Percentiles rank a stretch among this genome's conserved stretches.
phyloP scores from a whole-genome alignment of 2,888 invertebrate species.

The Zaprionus bogoriensis region DNA sequence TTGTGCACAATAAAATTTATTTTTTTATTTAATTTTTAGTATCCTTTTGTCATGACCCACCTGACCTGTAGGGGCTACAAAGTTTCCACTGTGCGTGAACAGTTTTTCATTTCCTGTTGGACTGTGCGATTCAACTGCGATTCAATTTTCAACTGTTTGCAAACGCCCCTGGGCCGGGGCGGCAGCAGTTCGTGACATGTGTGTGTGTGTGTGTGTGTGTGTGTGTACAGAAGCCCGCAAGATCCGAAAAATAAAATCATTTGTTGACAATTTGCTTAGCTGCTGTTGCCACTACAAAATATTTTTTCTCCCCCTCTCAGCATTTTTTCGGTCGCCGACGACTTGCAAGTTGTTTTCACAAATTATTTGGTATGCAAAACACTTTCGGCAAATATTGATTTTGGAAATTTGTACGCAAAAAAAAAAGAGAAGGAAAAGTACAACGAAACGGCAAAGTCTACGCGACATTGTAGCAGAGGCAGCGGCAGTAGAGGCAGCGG shows the following conservation, averaged over 20 bases:
- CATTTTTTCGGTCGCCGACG: neutral
- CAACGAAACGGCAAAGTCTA: constrained; percentile 41
- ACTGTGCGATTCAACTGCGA: constrained; percentile 56
- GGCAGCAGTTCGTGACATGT: constrained; percentile 48
- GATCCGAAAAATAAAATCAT: constrained; percentile 67
- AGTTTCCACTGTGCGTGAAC: constrained; percentile 14
- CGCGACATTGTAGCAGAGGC: constrained; percentile 58
- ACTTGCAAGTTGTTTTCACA: constrained; percentile 64
- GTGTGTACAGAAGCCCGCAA: constrained; percentile 38
- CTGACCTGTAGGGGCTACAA: constrained; percentile 17
- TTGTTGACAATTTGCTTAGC: constrained; percentile 79
- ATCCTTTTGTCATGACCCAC: no score
- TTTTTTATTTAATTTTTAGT: no score
- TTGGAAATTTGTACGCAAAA: constrained; percentile 78
- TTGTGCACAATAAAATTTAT: no score
- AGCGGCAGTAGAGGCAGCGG: neutral
- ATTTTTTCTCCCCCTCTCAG: constrained; percentile 8
- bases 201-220: constrained; percentile 13
- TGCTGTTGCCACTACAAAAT: constrained; percentile 76
- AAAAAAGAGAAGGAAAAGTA: constrained; percentile 33
- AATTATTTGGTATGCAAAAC: constrained; percentile 80
- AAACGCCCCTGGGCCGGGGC: constrained; percentile 32
- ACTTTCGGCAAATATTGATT: constrained; percentile 81
- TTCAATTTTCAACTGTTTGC: constrained; percentile 65
- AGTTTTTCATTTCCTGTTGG: constrained; percentile 37